A percentile compares a stretch with the other conserved stretches of the same genome.
Conservation (phyloP, 2,797 vertebrate genomes). For the Meda fulgida region DNA sequence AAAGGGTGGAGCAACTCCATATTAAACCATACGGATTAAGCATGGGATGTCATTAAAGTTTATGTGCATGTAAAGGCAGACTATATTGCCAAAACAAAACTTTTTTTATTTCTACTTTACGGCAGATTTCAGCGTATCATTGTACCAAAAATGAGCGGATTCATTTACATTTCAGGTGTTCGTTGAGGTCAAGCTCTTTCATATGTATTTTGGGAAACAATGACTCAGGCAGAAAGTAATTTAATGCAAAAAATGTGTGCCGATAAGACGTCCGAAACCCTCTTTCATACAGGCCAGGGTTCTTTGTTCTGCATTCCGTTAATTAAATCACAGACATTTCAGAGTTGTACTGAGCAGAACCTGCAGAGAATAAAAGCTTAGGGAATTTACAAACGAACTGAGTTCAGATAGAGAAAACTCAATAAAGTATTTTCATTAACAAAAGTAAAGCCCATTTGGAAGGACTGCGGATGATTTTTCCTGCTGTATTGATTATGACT, state of each 20-base stretch:
- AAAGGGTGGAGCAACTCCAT: too few relatives aligned
- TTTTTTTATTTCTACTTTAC: not conserved
- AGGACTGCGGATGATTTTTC: not conserved
- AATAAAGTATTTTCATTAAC: not conserved
- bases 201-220: not conserved
- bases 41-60: too few relatives aligned
- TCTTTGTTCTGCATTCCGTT: not conserved
- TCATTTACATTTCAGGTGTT: not conserved
- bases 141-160: not conserved
- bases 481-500: not conserved
- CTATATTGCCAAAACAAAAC: too few relatives aligned
- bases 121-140: not conserved
- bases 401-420: too few relatives aligned
- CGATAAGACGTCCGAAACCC: slow-evolving; percentile 2
- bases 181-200: not conserved
- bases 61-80: too few relatives aligned
- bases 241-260: not conserved
- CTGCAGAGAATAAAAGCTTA: not conserved
- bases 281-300: not conserved
- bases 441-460: not conserved
- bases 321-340: not conserved
- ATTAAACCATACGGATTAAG: too few relatives aligned
- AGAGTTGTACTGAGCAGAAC: not conserved
- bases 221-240: not conserved
- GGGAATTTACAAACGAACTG: too few relatives aligned